Base-by-base conservation (phyloP, 2,113 vertebrate species). In the Cyphomyrus plagiostoma region DNA sequence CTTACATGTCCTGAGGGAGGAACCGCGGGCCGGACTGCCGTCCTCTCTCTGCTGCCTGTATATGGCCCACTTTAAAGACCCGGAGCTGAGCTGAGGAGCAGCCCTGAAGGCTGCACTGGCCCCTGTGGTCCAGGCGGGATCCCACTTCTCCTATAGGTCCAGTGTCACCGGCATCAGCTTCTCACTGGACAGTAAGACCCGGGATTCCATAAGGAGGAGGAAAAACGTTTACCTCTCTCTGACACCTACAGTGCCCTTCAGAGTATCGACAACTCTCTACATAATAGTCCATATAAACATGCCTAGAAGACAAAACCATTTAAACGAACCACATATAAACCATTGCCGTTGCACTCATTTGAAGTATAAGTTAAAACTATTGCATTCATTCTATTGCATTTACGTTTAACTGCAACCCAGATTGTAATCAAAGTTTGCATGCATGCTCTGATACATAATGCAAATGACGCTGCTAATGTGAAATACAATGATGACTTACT, bases 91-190 rank as follows among this genome's bases (percentile, higher is more conserved):
- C 91, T 94, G 91, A 95, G 93, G 92, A 94, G 93, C 92, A 94
- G 92, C n/a, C 26, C 62, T 9, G 2, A 21, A n/a, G 23, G 58
- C n/a, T 77, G 10, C n/a, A 4, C 3, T 15, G 30, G 30, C 26
- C 30, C 93, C 95, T 93, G 94, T 92, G 92, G 95, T 92, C 94
- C 95, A 94, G 80, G 89, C 88, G 91, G 95, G 95, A 94, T 95
- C 94, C 52, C 89, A 39, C 88, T 88, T 85, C 88, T 93, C 94
- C 92, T 93, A 93, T 93, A 93, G 91, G 91, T 30, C 90, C 89
- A 17, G 21, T n/a, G 49, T 13, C 30, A 46, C 56, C 2, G 46
- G 56, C 90, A 23, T 62, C 23, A 35, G 83, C 4, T 45, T 58
- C 21, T 23, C 48, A 66, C 48, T 52, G 49, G 49, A 30, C 48